These are phyloP conservation scores for Hesperia comma DNA, from an alignment of 2,888 invertebrate genomes.

Conservation along the genomic window DNA sequence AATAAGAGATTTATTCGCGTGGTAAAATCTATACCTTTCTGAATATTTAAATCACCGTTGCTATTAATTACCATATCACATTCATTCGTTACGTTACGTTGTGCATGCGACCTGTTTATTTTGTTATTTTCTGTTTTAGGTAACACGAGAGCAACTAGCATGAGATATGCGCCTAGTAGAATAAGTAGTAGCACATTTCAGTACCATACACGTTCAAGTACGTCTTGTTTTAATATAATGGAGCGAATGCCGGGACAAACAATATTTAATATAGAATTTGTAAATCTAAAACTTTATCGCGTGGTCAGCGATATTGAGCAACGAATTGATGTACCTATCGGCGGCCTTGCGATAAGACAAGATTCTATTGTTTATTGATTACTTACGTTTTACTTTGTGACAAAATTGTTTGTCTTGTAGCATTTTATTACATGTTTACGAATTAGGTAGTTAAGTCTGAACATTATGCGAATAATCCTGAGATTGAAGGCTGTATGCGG, in stretches of 20 bases:
- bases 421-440: constrained; percentile 51
- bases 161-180: constrained; percentile 75
- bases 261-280: neutral
- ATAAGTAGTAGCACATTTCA: constrained; percentile 66
- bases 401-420: constrained; percentile 61
- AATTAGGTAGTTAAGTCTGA: neutral
- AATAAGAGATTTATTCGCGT: constrained; percentile 11
- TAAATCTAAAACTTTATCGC: neutral
- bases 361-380: constrained; percentile 49
- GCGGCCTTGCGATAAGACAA: constrained; percentile 23
- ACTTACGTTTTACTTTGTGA: constrained; percentile 48
- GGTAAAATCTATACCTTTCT: constrained; percentile 28
- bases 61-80: constrained; percentile 18
- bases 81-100: constrained; percentile 32
- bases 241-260: constrained; percentile 16
- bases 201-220: constrained; percentile 75
- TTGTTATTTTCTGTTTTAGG: constrained; percentile 67
- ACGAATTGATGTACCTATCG: neutral
- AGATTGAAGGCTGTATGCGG: too few species aligned
- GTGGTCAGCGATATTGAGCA: constrained; percentile 2
- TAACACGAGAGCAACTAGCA: constrained; percentile 71
- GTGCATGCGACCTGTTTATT: constrained; percentile 59
- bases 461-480: neutral
- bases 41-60: constrained; percentile 37
- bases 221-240: constrained; percentile 49